Evolutionary conservation across 2,888 invertebrate genomes (phyloP).

Genomic region (Leptura quadrifasciata): DNA sequence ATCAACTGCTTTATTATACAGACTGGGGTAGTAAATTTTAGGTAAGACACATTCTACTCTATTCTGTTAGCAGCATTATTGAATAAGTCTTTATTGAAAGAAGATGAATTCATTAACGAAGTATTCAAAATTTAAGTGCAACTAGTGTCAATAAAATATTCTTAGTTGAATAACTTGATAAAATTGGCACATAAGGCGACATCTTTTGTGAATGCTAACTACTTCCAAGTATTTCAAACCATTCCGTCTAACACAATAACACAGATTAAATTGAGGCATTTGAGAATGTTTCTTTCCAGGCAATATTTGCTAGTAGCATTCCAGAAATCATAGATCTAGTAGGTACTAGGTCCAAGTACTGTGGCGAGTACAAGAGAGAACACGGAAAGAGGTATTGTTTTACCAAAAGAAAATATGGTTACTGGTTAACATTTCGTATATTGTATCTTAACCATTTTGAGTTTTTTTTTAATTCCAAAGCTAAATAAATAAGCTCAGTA

Average conservation of each 20-base stretch:
- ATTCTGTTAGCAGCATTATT: too few species aligned
- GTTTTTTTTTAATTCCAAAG: conserved; percentile 21
- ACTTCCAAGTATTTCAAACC: conserved; percentile 9
- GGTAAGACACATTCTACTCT: too few species aligned
- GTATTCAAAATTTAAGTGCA: too few species aligned
- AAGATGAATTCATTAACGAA: too few species aligned
- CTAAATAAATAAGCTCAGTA: background rate
- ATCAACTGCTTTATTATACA: too few species aligned
- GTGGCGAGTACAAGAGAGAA: conserved; percentile 99
- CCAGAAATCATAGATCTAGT: conserved; percentile 99
- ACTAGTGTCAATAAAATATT: too few species aligned
- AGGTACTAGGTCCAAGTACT: conserved; percentile 99
- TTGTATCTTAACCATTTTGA: conserved; percentile 1
- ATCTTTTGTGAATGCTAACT: conserved; percentile 1
- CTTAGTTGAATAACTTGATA: background rate
- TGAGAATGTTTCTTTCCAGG: conserved; percentile 86
- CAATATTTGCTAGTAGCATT: conserved; percentile 99
- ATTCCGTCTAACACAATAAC: conserved; percentile 34
- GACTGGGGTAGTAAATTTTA: too few species aligned
- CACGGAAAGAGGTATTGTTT: conserved; percentile 96
- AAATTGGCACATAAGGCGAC: conserved; percentile 22
- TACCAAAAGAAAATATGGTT: conserved; percentile 57
- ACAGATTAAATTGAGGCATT: conserved; percentile 54
- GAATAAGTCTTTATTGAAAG: too few species aligned
- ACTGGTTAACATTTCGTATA: conserved; percentile 35